phyloP scores from a whole-genome alignment of 2,888 invertebrate genomes.

The Horisme vitalbata region DNA sequence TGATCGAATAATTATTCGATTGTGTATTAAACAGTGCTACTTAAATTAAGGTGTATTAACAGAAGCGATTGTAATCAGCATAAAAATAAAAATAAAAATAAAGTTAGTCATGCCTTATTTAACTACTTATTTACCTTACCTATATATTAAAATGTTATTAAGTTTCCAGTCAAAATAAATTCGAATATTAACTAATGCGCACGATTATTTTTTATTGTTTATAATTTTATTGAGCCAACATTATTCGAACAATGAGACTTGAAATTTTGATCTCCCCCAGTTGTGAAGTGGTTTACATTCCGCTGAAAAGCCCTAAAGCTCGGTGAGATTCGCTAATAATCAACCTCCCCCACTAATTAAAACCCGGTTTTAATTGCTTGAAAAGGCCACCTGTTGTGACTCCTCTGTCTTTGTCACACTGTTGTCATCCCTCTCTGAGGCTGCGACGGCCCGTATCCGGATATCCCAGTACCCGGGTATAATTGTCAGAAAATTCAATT shows the following conservation, averaged over 20 bases:
- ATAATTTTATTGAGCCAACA: not conserved
- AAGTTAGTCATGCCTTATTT: slow-evolving; percentile 30
- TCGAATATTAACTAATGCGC: slow-evolving; percentile 23
- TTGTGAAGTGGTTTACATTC: slow-evolving; percentile 67
- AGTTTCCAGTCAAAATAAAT: slow-evolving; percentile 30
- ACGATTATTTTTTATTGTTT: slow-evolving; percentile 6
- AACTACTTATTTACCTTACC: slow-evolving; percentile 29
- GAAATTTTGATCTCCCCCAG: slow-evolving; percentile 46
- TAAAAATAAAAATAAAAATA: slow-evolving; percentile 35
- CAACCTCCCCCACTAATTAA: slow-evolving; percentile 80
- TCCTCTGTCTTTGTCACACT: slow-evolving; percentile 43
- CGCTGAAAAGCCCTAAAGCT: slow-evolving; percentile 68
- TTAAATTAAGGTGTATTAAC: slow-evolving; percentile 23
- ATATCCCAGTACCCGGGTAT: slow-evolving; percentile 58
- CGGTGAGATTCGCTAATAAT: slow-evolving; percentile 75
- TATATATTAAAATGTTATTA: slow-evolving; percentile 43
- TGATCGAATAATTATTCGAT: slow-evolving; percentile 14
- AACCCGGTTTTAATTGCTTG: slow-evolving; percentile 79
- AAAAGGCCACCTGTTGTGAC: slow-evolving; percentile 76
- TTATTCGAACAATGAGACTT: slow-evolving; percentile 4
- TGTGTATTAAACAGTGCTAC: slow-evolving; percentile 9
- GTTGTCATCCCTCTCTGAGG: slow-evolving; percentile 55
- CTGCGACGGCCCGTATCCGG: slow-evolving; percentile 77
- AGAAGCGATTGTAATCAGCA: slow-evolving; percentile 31
- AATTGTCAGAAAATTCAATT: slow-evolving; percentile 78